Base-by-base conservation (phyloP, 2,888 invertebrate genomes). In the Chrysina gloriosa region DNA sequence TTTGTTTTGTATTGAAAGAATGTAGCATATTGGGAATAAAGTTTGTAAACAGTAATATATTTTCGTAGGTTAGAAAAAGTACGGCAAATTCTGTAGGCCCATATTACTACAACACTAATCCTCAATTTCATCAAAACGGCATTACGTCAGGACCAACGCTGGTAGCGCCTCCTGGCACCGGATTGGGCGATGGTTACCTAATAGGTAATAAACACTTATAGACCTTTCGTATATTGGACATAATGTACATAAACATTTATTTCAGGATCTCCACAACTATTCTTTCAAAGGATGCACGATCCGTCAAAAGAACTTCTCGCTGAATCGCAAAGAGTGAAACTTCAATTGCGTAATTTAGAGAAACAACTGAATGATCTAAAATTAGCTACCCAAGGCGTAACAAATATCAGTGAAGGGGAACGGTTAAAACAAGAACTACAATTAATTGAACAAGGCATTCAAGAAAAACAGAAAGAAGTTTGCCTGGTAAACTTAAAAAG, bases 361-460 rank as follows among this genome's bases (percentile, higher is more conserved):
- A 87, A 86, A 71, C 87, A 89, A 77, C 85, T 89, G 34, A 88
- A 88, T 73, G 88, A 88, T 77, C 81, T 89, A 70, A 87, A 87
- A 81, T 81, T 88, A 66, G 85, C 86, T 7, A 86, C 87, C 0
- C 85, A 88, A 73, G 79, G 80, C 19, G 83, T 86, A 34, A 84
- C 85, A 7, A 84, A 83, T 7, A 80, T 87, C 63, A 84, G 80
- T 67, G 87, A 88, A 72, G 85, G 87, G 14, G 88, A 89, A 71
- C 81, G 86, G 68, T 79, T 89, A 31, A 85, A 87, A 6, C 87
- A 88, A 74, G 88, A 89, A 76, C 80, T 89, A 65, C 86, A 87
- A 70, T 81, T 88, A 76, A 87, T 89, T 23, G 88, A 89, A 75
- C 87, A 88, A 70, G 88, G 88, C 25, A 89, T 89, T 71, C 84